Evolutionary conservation across 2,888 invertebrate species (phyloP), one percentile per base, ranked within the genome.

Genomic region (Taphrorychus bicolor): DNA sequence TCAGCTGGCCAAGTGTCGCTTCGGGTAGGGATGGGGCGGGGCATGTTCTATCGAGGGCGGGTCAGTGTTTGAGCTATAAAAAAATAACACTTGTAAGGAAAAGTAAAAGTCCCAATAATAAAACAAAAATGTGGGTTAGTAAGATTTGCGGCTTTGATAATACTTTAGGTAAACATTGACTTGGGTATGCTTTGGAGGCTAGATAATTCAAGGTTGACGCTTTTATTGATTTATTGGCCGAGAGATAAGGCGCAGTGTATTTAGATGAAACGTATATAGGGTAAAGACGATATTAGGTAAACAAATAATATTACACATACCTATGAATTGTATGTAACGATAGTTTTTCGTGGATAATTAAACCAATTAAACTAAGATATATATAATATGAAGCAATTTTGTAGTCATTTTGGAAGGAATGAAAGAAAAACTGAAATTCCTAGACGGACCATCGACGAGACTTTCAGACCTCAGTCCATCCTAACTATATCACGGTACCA

Each of bases 1-100:
- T 82, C 82, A 82, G 80, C 82, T 82, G 69, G 54, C 64, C 59
- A 54, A 63, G n/a, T 54, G 40, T 48, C 54, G 16, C 58, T 56
- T 59, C 21, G 60, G 56, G 23, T 54, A n/a, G 32, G 23, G 21
- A 45, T 62, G 57, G 48, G 69, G 69, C 61, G 69, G 65, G 45
- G 54, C 69, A 69, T 69, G 58, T 23, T 64, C 60, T 56, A 52
- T 19, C 21, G 64, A 49, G 45, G 69, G 64, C 19, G 61, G 64
- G 1, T 49, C 51, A 16, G 52, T 60, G 57, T 51, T 59, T 16
- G 63, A 68, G 19, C 68, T 68, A 17, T 23, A 52, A 41, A 1
- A 19, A 57, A 57, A 57, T n/a, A n/a, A n/a, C n/a, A n/a, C n/a
- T n/a, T n/a, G n/a, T n/a, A n/a, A 52, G n/a, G n/a, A n/a, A n/a